Conservation (phyloP, 2,888 invertebrate genomes). For the Antitype chi region DNA sequence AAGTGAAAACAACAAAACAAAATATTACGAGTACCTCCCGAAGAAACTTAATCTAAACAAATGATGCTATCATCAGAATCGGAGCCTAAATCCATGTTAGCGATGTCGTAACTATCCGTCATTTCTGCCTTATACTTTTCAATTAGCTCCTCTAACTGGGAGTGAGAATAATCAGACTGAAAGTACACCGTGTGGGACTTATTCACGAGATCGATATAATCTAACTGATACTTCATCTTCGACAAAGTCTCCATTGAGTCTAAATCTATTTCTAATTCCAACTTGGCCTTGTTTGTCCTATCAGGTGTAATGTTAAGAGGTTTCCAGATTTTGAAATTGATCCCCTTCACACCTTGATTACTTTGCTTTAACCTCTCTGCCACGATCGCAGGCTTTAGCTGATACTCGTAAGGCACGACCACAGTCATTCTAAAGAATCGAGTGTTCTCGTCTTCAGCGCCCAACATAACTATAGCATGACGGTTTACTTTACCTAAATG, state of each 20-base stretch:
- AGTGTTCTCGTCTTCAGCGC: slow-evolving; percentile 72
- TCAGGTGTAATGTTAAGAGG: slow-evolving; percentile 45
- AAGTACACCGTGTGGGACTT: slow-evolving; percentile 64
- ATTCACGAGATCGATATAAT: slow-evolving; percentile 72
- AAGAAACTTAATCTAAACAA: slow-evolving; percentile 64
- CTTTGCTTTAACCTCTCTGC: slow-evolving; percentile 77
- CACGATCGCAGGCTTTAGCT: slow-evolving; percentile 58
- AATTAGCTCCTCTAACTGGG: slow-evolving; percentile 73
- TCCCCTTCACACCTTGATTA: slow-evolving; percentile 80
- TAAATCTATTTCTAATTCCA: slow-evolving; percentile 79
- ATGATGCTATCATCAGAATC: slow-evolving; percentile 73
- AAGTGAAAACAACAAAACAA: slow-evolving; percentile 12
- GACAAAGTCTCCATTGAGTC: slow-evolving; percentile 81
- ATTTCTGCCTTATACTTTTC: slow-evolving; percentile 76
- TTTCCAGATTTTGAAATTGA: slow-evolving; percentile 83
- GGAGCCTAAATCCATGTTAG: slow-evolving; percentile 85
- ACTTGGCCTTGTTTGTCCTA: slow-evolving; percentile 44
- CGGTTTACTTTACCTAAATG: slow-evolving; percentile 77
- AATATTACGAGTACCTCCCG: not conserved
- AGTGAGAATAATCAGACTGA: slow-evolving; percentile 69
- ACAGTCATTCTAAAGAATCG: slow-evolving; percentile 77
- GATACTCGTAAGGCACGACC: slow-evolving; percentile 62
- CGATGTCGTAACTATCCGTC: slow-evolving; percentile 80
- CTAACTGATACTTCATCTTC: slow-evolving; percentile 75
- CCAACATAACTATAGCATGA: slow-evolving; percentile 73